A percentile compares a stretch with the other conserved stretches of the same genome.
phyloP scores from a whole-genome alignment of 2,888 invertebrate genomes.

The Mythimna impura region DNA sequence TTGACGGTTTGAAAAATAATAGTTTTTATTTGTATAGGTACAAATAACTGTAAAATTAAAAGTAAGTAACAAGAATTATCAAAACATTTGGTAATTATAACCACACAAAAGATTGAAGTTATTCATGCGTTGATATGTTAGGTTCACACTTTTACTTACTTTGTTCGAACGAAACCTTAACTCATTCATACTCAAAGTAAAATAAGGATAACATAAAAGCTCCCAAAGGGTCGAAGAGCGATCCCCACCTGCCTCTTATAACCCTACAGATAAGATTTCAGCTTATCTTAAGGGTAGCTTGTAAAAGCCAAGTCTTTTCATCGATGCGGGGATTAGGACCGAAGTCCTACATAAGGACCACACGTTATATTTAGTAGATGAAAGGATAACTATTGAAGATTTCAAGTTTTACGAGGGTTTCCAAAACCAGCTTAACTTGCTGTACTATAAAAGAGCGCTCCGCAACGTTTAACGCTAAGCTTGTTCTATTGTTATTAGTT shows the following conservation, averaged over 20 bases:
- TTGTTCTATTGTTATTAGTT: not conserved
- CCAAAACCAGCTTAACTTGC: not conserved
- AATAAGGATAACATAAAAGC: constrained; percentile 57
- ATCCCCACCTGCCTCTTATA: constrained; percentile 57
- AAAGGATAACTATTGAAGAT: constrained; percentile 37
- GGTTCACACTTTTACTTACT: not conserved
- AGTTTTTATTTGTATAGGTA: too few relatives aligned
- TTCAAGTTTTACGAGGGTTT: constrained; percentile 12
- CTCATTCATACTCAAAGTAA: constrained; percentile 42
- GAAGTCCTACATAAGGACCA: constrained; percentile 38
- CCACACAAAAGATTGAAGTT: not conserved
- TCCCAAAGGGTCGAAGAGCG: constrained; percentile 53
- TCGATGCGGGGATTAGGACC: constrained; percentile 48
- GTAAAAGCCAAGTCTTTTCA: constrained; percentile 59
- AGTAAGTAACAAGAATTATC: too few relatives aligned
- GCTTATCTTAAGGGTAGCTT: constrained; percentile 59
- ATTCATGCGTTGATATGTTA: not conserved
- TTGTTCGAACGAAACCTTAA: not conserved
- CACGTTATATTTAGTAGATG: constrained; percentile 30
- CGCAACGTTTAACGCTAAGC: not conserved
- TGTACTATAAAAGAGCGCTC: not conserved
- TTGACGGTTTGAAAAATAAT: too few relatives aligned
- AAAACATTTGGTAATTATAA: too few relatives aligned
- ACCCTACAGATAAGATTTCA: constrained; percentile 61
- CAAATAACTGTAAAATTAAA: too few relatives aligned